Base-by-base conservation (phyloP, 2,113 vertebrate species). In the Macaca nemestrina region DNA sequence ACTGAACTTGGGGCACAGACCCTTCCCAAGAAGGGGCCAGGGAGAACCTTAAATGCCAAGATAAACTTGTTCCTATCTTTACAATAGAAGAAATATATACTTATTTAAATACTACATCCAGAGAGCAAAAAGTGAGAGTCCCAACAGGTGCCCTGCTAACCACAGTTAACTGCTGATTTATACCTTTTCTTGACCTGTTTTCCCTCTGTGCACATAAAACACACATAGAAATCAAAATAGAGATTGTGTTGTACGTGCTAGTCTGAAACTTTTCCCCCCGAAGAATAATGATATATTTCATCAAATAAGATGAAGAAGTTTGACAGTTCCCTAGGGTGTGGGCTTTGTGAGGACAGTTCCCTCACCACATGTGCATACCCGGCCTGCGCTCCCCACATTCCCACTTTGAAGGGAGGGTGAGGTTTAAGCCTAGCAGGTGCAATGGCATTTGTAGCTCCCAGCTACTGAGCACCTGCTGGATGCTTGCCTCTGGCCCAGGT, bases 351-450 rank as follows among this genome's bases (percentile, higher is more conserved):
- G 67, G 50, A 2, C 27, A 4, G 13, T 6, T 72, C 25, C 1
- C 9, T 32, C 1, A 1, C 17, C 6, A 0, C 50, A 2, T 14
- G 48, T 0, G 9, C 1, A 45, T 38, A 22, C 70, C 70, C 0
- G 0, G 48, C 6, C 0, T 0, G 1, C 0, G 18, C 27, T 61
- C 8, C n/a, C 5, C 50, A 7, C 45, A 3, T 27, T 8, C 16
- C 9, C 1, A 1, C 38, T 12, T n/a, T 43, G 32, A 32, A 7
- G 76, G 40, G 86, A 25, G 20, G 25, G 32, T 0, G 7, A 0
- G 22, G 59, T 14, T n/a, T n/a, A 18, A n/a, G 2, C 32, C 14
- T 13, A 0, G 5, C 1, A 7, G 59, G 72, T 8, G 35, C 11
- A 30, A 16, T 0, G 3, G 16, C 8, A 7, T 20, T 17, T n/a